These are phyloP conservation scores for Reinhardtius hippoglossoides DNA, from an alignment of 2,113 vertebrate genomes.

Conservation along the genomic window DNA sequence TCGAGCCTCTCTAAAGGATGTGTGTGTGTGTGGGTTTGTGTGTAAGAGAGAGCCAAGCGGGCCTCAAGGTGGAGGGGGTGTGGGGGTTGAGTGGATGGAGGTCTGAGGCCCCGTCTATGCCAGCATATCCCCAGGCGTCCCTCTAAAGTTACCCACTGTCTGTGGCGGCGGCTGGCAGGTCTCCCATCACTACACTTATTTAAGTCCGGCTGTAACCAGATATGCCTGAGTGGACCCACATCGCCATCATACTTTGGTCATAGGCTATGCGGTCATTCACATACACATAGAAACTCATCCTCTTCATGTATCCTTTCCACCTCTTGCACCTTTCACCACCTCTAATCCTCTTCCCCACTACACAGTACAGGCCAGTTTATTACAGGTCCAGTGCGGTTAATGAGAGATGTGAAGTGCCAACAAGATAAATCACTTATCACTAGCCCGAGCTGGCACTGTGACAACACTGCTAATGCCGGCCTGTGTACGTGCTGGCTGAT, in stretches of 20 bases:
- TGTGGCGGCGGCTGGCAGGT: conserved; percentile 37
- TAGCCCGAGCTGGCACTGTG: conserved; percentile 31
- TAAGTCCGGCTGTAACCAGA: conserved; percentile 52
- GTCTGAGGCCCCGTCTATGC: conserved; percentile 37
- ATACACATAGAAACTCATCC: background rate
- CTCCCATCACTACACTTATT: conserved; percentile 55
- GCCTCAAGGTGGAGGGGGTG: conserved; percentile 6
- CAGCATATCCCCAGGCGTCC: conserved; percentile 36
- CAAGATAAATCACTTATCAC: conserved; percentile 60
- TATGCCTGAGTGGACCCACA: conserved; percentile 42
- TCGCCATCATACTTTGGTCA: conserved; percentile 41
- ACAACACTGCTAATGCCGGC: conserved; percentile 33
- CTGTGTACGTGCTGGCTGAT: conserved; percentile 4
- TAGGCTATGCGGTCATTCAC: background rate
- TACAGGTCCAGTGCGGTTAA: conserved; percentile 44
- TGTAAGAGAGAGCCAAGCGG: background rate
- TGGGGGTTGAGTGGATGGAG: conserved; percentile 10
- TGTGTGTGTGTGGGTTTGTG: background rate
- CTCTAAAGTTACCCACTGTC: conserved; percentile 68
- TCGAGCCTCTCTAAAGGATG: conserved; percentile 25
- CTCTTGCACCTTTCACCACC: conserved; percentile 2
- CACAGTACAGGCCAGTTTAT: conserved; percentile 21
- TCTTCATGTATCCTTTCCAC: background rate
- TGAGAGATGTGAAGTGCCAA: conserved; percentile 55
- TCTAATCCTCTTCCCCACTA: background rate